Conservation (phyloP, 2,888 invertebrate species). For the Crematogaster levior region DNA sequence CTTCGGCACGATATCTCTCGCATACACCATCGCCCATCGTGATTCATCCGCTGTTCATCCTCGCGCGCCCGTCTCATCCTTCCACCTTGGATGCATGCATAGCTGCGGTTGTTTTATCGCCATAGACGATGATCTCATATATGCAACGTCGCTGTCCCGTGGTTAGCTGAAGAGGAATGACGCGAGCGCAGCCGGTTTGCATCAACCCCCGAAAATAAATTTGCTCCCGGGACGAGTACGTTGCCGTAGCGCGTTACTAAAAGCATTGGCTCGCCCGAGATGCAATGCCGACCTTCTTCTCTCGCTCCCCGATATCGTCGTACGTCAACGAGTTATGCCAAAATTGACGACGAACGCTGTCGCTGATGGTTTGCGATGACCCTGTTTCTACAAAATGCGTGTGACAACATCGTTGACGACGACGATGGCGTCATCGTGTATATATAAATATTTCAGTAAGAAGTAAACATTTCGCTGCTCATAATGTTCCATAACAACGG, state of each 20-base stretch:
- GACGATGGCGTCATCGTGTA: constrained; percentile 19
- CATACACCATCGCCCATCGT: constrained; percentile 5
- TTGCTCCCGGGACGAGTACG: constrained; percentile 10
- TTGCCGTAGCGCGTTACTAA: too few relatives aligned
- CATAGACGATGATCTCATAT: constrained; percentile 64
- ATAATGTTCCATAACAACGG: background rate
- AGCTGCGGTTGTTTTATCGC: constrained; percentile 39
- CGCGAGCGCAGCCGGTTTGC: constrained; percentile 65
- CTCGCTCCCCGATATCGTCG: background rate
- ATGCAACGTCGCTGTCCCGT: constrained; percentile 23
- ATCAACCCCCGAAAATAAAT: constrained; percentile 71
- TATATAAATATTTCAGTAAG: background rate
- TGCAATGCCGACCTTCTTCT: background rate
- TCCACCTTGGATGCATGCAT: constrained; percentile 17
- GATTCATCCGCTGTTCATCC: constrained; percentile 53
- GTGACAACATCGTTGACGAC: constrained; percentile 7
- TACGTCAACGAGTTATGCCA: constrained; percentile 12
- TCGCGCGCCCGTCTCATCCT: constrained; percentile 8
- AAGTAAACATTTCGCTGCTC: background rate
- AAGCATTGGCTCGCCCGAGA: constrained; percentile 23
- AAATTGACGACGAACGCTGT: constrained; percentile 43
- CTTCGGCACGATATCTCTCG: background rate
- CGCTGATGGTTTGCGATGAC: constrained; percentile 29
- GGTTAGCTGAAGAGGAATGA: constrained; percentile 57
- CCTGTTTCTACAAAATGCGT: constrained; percentile 4